Base-by-base conservation (phyloP, 2,888 invertebrate genomes). In the Itoplectis maculator region DNA sequence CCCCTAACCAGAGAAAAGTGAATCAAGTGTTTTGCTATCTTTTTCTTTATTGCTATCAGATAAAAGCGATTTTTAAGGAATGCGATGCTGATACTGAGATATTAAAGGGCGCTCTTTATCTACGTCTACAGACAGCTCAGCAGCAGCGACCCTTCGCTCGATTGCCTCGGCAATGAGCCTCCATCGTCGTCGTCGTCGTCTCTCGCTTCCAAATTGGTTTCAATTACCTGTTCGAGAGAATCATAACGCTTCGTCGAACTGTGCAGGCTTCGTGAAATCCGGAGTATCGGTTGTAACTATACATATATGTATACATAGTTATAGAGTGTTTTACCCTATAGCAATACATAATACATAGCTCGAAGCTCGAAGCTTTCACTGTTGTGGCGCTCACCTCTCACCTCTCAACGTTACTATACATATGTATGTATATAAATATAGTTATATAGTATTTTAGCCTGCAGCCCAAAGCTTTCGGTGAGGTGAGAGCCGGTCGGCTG, bases 231-330 rank as follows among this genome's bases (percentile, higher is more conserved):
- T 51, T 66, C 35, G 59, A 59, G 68, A 59, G 68, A 59, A 29
- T 61, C 47, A 37, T 74, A 63, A 81, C 77, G 73, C 78, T 74
- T 78, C 56, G 69, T 74, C 69, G 81, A 74, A 79, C 68, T 47
- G 47, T 63, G 73, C 45, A 20, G 63, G 82, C 79, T 75, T 74
- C 74, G 69, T 18, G 47, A 59, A 45, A 74, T 72, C 66, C 68
- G 59, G 42, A 15, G 37, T 23, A 74, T 40, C 37, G 51, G 40
- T n/a, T n/a, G n/a, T n/a, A n/a, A n/a, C n/a, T n/a, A n/a, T n/a
- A n/a, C n/a, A n/a, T n/a, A n/a, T n/a, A n/a, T n/a, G n/a, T n/a
- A n/a, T n/a, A n/a, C 35, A n/a, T 35, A 68, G 40, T 54, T 40
- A 20, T 70, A 35, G 51, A 35, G 63, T 63, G 40, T 37, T 37